Base-by-base conservation (phyloP, 2,888 invertebrate genomes). In the Cephalotes varians region DNA sequence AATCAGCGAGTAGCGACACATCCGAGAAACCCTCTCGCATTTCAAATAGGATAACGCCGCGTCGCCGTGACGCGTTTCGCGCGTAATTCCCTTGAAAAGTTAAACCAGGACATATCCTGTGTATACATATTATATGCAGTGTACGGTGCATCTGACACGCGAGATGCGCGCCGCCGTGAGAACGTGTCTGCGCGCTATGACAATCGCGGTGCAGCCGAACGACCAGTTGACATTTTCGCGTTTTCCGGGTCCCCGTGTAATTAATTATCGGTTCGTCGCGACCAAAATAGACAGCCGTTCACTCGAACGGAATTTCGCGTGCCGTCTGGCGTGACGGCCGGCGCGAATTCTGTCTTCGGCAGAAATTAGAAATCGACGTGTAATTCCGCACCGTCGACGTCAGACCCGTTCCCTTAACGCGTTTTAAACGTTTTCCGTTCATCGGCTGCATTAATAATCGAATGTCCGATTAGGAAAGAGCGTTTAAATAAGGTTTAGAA, bases 231-330 rank as follows among this genome's bases (percentile, higher is more conserved):
- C 89, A 85, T 86, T 81, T 74, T 82, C 87, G 67, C 44, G 18
- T 79, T 79, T 79, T 79, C 69, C 69, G 40, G 77, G 25, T 44
- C 44, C 56, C 44, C 44, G 71, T 79, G 74, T 89, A 89, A 88
- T 88, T 89, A 87, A 88, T 88, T 89, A 85, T 82, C 88, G 85
- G 73, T 73, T 76, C 80, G 58, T 71, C 80, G 54, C 67, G 67
- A 71, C 79, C 77, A 62, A 82, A 82, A 79, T 79, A 58, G 82
- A 76, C 79, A 65, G 67, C 76, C 56, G 77, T 31, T 21, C 65
- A 79, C 56, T 72, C 80, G 80, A 80, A 54, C 25, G 64, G n/a
- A 58, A 64, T 76, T 81, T 81, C 28, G 31, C 40, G 69, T 37
- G 64, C 81, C 54, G 74, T 12, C 56, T 31, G 58, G 15, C 65